These are phyloP conservation scores for Colius striatus DNA, from an alignment of 2,113 vertebrate species.

Conservation along the genomic window DNA sequence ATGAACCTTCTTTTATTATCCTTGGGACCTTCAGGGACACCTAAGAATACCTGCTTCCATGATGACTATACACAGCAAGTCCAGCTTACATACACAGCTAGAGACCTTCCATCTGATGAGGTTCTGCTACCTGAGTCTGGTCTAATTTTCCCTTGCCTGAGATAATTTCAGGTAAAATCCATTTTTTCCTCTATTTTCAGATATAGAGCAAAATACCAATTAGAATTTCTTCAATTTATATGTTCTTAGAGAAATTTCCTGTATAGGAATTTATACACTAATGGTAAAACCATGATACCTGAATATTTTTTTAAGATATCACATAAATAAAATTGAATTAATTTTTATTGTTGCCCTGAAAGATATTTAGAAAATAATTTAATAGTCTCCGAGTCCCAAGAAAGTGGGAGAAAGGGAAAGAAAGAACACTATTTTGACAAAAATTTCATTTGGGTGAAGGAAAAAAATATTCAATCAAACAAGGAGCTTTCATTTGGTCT, in stretches of 20 bases:
- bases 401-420: no score
- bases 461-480: no score
- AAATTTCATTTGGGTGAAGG: no score
- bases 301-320: no score
- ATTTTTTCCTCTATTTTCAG: neutral
- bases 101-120: neutral
- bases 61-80: accelerated
- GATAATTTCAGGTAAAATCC: neutral
- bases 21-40: neutral
- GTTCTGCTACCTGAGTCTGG: neutral
- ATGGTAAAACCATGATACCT: no score
- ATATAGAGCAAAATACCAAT: neutral
- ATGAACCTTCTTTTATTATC: neutral
- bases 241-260: neutral
- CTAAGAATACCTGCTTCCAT: neutral
- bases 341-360: no score
- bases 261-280: no score
- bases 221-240: neutral
- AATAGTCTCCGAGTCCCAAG: no score
- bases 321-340: no score
- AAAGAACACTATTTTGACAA: no score
- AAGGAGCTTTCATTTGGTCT: no score
- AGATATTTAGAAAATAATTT: no score
- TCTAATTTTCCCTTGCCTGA: neutral
- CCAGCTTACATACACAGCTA: neutral